Conservation (phyloP, 2,888 invertebrate genomes). For the Caenorhabditis virilis region DNA sequence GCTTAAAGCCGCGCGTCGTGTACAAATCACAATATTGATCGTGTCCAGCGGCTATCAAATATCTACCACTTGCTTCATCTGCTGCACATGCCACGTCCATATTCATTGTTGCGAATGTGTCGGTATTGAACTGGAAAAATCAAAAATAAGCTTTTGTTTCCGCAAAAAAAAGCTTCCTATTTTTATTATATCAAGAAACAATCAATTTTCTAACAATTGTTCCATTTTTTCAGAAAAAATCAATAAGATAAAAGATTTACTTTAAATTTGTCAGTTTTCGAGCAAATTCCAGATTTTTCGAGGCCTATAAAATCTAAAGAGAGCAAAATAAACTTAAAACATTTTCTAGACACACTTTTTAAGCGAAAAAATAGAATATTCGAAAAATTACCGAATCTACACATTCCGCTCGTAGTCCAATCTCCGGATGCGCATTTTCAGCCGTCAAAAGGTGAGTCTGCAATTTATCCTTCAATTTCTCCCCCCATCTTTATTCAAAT, state of each 20-base stretch:
- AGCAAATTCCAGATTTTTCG: not conserved
- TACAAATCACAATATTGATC: constrained; percentile 59
- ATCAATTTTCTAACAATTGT: not conserved
- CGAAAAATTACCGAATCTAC: constrained; percentile 22
- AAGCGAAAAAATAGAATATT: not conserved
- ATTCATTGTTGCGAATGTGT: constrained; percentile 63
- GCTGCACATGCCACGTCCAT: constrained; percentile 56
- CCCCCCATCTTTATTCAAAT: not conserved
- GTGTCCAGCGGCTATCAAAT: constrained; percentile 64
- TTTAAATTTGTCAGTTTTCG: not conserved
- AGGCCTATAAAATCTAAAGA: not conserved
- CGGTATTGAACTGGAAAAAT: constrained; percentile 58
- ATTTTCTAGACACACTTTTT: not conserved
- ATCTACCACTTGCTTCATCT: constrained; percentile 38
- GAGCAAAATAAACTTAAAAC: not conserved
- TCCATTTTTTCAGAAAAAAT: too few relatives aligned
- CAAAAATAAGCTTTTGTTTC: too few relatives aligned
- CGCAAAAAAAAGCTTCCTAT: constrained; percentile 9
- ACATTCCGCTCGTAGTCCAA: constrained; percentile 31
- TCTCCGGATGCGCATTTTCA: constrained; percentile 7
- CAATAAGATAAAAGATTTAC: not conserved
- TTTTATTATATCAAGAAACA: not conserved
- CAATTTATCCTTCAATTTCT: not conserved
- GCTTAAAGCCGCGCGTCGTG: constrained; percentile 50
- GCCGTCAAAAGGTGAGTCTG: constrained; percentile 33